Conservation (phyloP, 2,797 vertebrate species). For the Xenops minutus region DNA sequence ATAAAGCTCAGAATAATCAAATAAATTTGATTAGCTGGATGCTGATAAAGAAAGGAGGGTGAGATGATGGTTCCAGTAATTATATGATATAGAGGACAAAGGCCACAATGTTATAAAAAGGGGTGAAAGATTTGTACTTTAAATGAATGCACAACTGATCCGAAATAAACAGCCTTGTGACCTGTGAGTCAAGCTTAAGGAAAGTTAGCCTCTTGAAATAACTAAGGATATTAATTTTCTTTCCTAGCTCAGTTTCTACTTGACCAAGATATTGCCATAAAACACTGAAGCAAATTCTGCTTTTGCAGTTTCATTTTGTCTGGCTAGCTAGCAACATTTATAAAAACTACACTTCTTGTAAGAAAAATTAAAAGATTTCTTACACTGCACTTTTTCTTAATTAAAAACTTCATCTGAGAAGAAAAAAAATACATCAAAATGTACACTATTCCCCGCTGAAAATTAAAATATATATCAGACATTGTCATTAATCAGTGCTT, state of each 20-base stretch:
- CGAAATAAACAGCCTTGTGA: not conserved
- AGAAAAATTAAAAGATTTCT: not conserved
- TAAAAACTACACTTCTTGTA: not conserved
- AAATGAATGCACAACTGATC: not conserved
- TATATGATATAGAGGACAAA: not conserved
- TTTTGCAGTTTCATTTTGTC: slow-evolving; percentile 2
- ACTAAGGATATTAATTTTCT: not conserved
- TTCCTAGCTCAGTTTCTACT: not conserved
- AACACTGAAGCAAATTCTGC: not conserved
- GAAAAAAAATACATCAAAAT: not conserved
- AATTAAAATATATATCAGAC: not conserved
- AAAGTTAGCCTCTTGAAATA: not conserved
- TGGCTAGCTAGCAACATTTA: not conserved
- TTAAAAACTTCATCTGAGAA: slow-evolving; percentile 36
- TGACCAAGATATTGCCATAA: not conserved
- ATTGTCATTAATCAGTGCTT: not conserved
- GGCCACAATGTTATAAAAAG: not conserved
- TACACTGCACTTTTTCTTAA: slow-evolving; percentile 14
- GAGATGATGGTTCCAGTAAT: not conserved
- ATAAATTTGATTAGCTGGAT: not conserved
- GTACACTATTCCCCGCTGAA: not conserved
- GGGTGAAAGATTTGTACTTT: not conserved
- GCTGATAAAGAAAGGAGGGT: not conserved
- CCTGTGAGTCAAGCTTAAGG: not conserved
- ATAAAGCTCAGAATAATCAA: not conserved